Evolutionary conservation across 2,113 vertebrate genomes (phyloP).

Genomic region (Aegotheles bennettii): DNA sequence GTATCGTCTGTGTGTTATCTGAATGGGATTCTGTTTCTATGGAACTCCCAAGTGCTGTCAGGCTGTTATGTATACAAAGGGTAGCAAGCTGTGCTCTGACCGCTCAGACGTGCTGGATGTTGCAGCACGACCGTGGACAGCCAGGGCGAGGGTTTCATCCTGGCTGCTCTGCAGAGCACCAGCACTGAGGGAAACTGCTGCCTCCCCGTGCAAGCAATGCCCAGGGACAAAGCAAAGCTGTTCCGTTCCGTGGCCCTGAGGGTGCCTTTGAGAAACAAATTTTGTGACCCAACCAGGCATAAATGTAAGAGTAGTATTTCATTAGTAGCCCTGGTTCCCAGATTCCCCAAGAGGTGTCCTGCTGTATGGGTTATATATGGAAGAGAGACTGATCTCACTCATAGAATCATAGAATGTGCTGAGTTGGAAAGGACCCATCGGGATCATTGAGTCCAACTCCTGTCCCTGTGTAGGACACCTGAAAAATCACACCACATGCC

Average conservation of each 20-base stretch:
- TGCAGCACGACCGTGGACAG: fast-evolving
- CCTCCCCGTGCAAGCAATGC: neutral
- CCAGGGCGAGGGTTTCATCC: neutral
- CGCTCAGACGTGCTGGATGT: fast-evolving
- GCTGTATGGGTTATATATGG: neutral
- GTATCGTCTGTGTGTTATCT: fast-evolving
- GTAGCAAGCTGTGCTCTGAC: neutral
- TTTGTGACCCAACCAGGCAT: neutral
- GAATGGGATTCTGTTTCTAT: neutral
- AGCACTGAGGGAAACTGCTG: fast-evolving
- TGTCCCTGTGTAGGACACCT: too few relatives aligned
- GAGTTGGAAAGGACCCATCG: too few relatives aligned
- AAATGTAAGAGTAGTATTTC: neutral
- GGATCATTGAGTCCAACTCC: too few relatives aligned
- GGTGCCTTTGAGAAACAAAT: neutral
- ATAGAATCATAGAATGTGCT: too few relatives aligned
- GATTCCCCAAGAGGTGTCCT: neutral
- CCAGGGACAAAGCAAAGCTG: neutral
- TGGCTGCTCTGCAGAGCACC: neutral
- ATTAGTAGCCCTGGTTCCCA: neutral
- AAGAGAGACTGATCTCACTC: neutral
- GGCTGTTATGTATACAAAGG: neutral
- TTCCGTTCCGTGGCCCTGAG: neutral
- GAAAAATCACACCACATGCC: too few relatives aligned
- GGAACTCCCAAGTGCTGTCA: neutral